Conservation (phyloP, 2,113 vertebrate species). For the Trachemys scripta region DNA sequence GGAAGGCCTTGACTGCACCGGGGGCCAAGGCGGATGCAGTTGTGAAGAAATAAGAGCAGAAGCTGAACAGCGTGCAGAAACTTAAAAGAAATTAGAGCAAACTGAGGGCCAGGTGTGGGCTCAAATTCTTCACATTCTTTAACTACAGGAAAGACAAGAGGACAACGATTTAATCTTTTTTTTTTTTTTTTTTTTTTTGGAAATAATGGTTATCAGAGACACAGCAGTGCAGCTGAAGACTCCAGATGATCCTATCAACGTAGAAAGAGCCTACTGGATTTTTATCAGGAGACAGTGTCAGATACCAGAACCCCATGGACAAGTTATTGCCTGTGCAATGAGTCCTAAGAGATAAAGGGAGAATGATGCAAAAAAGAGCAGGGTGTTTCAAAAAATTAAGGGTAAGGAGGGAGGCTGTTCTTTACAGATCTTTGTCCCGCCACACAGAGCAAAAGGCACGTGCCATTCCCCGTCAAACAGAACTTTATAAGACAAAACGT, state of each 20-base stretch:
- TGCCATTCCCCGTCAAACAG: neutral
- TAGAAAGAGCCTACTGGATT: neutral
- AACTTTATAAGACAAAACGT: neutral
- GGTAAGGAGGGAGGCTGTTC: neutral
- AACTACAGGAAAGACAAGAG: neutral
- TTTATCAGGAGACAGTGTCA: conserved; percentile 52
- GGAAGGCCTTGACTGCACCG: neutral
- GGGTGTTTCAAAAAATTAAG: neutral
- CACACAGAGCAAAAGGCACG: neutral
- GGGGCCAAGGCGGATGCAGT: neutral
- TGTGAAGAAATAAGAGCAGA: neutral
- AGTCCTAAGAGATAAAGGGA: conserved; percentile 34
- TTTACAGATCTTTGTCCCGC: neutral
- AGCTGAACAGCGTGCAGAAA: neutral
- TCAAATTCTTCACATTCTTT: neutral
- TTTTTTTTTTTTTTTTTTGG: neutral
- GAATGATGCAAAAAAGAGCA: conserved; percentile 3
- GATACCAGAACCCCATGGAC: neutral
- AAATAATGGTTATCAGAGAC: neutral
- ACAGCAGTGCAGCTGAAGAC: neutral
- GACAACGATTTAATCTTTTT: neutral
- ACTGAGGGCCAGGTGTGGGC: neutral
- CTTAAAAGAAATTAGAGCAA: neutral
- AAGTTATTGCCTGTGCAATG: conserved; percentile 44
- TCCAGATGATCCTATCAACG: conserved; percentile 59